Evolutionary conservation across 2,888 invertebrate species (phyloP).

Genomic region (Congeria kusceri): DNA sequence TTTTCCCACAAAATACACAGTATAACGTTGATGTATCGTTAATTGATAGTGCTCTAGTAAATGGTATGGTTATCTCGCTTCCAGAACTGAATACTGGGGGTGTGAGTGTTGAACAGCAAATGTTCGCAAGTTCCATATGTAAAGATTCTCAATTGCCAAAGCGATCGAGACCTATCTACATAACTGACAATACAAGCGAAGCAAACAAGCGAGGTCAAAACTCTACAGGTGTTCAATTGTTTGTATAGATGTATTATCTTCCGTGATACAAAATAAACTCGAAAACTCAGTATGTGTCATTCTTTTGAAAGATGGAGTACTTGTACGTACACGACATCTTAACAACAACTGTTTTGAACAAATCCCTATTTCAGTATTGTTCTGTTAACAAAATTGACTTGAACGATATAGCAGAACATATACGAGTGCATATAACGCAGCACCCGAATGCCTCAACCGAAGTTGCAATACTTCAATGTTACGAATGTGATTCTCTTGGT

Average conservation of each 20-base stretch:
- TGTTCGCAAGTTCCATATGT: too few relatives aligned
- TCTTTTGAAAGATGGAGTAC: neutral
- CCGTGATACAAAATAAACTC: too few relatives aligned
- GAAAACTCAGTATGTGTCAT: too few relatives aligned
- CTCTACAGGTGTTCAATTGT: conserved; percentile 12
- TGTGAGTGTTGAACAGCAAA: too few relatives aligned
- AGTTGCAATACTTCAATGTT: conserved; percentile 17
- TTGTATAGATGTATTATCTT: neutral
- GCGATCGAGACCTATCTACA: conserved; percentile 15
- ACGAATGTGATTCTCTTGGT: conserved; percentile 9
- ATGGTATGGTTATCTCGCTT: neutral
- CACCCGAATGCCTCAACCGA: neutral
- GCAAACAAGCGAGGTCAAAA: conserved; percentile 1
- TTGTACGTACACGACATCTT: conserved; percentile 23
- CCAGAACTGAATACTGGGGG: conserved; percentile 7
- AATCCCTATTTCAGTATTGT: neutral
- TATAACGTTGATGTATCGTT: conserved; percentile 10
- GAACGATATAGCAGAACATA: neutral
- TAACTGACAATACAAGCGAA: conserved; percentile 5
- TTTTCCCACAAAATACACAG: conserved; percentile 8
- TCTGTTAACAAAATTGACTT: conserved; percentile 12
- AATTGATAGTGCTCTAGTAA: neutral
- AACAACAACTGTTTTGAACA: conserved; percentile 2
- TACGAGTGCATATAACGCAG: neutral
- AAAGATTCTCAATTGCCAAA: neutral